A percentile compares a stretch with the other conserved stretches of the same genome.
Conservation (phyloP, 2,113 vertebrate genomes). For the Dipodomys stephensi region DNA sequence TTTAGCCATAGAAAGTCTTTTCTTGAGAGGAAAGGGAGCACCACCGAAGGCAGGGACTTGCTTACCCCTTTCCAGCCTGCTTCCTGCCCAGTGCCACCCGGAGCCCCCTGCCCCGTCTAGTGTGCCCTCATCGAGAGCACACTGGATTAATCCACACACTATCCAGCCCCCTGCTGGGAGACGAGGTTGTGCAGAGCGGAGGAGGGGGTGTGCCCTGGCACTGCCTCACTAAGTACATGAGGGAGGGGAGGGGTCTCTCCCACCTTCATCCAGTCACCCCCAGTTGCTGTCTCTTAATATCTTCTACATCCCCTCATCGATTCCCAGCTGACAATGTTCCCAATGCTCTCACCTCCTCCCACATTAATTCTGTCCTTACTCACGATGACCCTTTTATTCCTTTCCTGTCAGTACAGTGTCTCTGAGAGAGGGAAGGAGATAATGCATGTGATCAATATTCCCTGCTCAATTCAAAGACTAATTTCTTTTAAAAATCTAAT, state of each 20-base stretch:
- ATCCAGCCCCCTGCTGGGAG: neutral
- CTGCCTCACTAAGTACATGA: too few relatives aligned
- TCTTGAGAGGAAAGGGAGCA: too few relatives aligned
- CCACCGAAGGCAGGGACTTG: neutral
- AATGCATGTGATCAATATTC: neutral
- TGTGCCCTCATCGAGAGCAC: neutral
- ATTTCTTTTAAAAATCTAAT: constrained; percentile 31
- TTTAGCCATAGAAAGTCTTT: neutral
- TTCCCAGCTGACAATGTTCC: neutral
- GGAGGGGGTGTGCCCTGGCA: neutral
- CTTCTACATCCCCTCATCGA: neutral
- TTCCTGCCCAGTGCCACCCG: neutral
- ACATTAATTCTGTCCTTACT: neutral
- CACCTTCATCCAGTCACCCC: too few relatives aligned
- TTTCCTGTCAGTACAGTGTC: neutral
- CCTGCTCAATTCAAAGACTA: constrained; percentile 20
- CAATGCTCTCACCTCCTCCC: neutral
- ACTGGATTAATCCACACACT: too few relatives aligned
- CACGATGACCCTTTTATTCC: neutral
- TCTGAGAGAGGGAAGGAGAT: neutral
- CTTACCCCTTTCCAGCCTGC: neutral
- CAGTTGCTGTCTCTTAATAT: neutral
- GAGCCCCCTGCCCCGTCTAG: neutral
- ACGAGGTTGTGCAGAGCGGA: neutral
- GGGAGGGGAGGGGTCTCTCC: too few relatives aligned